Conservation (phyloP, 2,797 vertebrate species). For the Margarornis squamiger region DNA sequence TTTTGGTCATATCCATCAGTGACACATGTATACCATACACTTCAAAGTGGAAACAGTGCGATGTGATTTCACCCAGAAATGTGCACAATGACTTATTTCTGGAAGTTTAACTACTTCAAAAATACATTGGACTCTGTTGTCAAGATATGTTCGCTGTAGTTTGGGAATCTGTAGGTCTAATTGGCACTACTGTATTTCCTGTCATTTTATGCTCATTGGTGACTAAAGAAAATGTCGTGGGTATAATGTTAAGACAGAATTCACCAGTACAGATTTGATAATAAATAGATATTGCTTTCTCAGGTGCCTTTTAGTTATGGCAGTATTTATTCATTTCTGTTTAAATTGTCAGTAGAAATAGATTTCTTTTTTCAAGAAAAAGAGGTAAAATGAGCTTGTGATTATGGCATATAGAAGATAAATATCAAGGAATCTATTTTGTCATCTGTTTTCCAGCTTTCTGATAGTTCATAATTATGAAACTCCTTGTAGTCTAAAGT, state of each 20-base stretch:
- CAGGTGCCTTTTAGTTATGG: conserved; percentile 40
- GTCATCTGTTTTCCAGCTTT: neutral
- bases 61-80: neutral
- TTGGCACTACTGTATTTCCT: neutral
- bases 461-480: neutral
- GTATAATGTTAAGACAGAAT: neutral
- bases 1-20: neutral
- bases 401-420: neutral
- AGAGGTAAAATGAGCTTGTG: neutral
- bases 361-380: conserved; percentile 36
- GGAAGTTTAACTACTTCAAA: neutral
- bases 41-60: neutral
- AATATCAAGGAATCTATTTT: neutral
- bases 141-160: neutral
- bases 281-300: conserved; percentile 20
- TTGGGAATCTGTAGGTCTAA: neutral
- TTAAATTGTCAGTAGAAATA: conserved; percentile 41
- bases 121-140: neutral
- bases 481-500: neutral
- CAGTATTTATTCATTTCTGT: conserved; percentile 46
- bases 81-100: neutral
- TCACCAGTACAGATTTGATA: conserved; percentile 11
- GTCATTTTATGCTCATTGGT: neutral
- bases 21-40: neutral
- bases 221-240: neutral